Evolutionary conservation across 1,140 invertebrate species (phyloP).

Genomic region (Euwallacea similis): DNA sequence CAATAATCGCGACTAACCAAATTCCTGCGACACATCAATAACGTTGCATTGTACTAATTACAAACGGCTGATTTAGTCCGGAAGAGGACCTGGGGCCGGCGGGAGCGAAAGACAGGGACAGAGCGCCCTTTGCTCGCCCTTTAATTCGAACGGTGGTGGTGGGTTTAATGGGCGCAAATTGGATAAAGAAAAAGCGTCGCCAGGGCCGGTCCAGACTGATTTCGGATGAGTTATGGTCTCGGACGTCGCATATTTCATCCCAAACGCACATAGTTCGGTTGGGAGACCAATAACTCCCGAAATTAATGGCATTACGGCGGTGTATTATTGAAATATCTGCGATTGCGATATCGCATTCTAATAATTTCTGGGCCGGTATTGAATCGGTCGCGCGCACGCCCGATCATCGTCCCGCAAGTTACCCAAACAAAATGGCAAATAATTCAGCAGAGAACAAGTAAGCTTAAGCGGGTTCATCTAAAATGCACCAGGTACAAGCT

Average conservation of each 20-base stretch:
- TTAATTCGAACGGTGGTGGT: slow-evolving; percentile 38
- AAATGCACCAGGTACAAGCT: slow-evolving; percentile 22
- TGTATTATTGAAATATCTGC: slow-evolving; percentile 30
- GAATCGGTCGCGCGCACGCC: not conserved
- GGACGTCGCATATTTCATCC: slow-evolving; percentile 49
- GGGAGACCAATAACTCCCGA: slow-evolving; percentile 49
- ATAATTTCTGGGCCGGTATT: slow-evolving; percentile 2
- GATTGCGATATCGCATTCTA: slow-evolving; percentile 7
- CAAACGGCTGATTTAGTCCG: slow-evolving; percentile 52
- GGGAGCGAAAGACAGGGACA: not conserved
- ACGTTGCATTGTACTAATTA: slow-evolving; percentile 51
- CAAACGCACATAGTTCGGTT: slow-evolving; percentile 50
- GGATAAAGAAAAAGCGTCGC: slow-evolving; percentile 46
- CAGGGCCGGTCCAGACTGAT: slow-evolving; percentile 44
- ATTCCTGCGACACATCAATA: slow-evolving; percentile 52
- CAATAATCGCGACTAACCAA: slow-evolving; percentile 49
- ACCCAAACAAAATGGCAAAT: not conserved
- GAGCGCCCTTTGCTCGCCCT: slow-evolving; percentile 27
- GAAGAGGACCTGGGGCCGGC: slow-evolving; percentile 11
- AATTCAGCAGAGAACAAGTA: slow-evolving; percentile 5
- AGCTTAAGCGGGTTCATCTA: slow-evolving; percentile 8
- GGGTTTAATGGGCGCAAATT: slow-evolving; percentile 51
- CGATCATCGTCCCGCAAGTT: too few relatives aligned
- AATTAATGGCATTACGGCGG: slow-evolving; percentile 50
- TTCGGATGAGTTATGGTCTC: slow-evolving; percentile 49